Evolutionary conservation across 2,888 invertebrate genomes (phyloP), one percentile per base, ranked within the genome.

Genomic region (Dorcus hopei): DNA sequence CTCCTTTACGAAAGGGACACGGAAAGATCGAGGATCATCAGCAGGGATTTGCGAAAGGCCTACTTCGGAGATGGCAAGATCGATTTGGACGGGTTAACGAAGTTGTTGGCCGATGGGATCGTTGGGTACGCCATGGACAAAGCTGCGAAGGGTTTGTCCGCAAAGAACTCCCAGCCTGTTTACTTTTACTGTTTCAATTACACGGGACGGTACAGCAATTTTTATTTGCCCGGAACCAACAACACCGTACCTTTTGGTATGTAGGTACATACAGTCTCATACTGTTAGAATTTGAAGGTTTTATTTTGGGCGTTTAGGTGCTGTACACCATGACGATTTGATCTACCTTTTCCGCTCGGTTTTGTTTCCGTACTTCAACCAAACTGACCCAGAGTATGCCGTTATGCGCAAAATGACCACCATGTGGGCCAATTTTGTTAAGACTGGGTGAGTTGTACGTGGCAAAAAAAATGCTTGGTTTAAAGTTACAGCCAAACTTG

Each of bases 181-280:
- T 89, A 82, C 73, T 86, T 86, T 71, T 87, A 85, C 71, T 77
- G 82, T 49, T 87, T 88, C 68, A 79, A 81, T 7, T 87, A 85
- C 70, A 80, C 84, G 67, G 87, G 87, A 2, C 77, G 82, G 61
- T 81, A 80, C 64, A 86, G 87, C 68, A 81, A 82, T 65, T 80
- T 80, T 41, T 80, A 82, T 62, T 82, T 83, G 67, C 81, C 82
- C 0, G 77, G 74, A 49, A 81, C 82, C 11, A 76, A 77, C 39
- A 79, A 77, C 11, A 68, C 68, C 6, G 51, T 64, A 40, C 68
- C 70, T 45, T 70, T 65, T 54, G 70, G 70, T 69, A 68, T 33
- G 26, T 33, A 26, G 4, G 6, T 33, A 26, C 26, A 26, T 26
- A 26, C 26, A 33, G 5, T 33, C 26, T 33, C 26, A 5, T 33